These are phyloP conservation scores for Hartigia nigra DNA, from an alignment of 2,888 invertebrate species.

Conservation along the genomic window DNA sequence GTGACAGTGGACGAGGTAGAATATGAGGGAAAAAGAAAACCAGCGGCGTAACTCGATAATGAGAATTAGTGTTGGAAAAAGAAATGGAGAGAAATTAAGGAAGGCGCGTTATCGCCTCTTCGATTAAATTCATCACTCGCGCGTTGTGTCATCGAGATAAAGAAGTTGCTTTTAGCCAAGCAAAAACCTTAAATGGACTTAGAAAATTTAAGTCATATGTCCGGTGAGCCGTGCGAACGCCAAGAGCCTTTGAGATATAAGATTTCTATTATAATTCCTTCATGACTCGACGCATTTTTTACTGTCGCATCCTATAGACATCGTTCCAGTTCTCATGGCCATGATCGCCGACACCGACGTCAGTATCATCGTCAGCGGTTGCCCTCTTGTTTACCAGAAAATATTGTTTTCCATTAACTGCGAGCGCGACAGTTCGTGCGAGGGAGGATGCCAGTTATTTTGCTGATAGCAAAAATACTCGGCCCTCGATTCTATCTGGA, in stretches of 20 bases:
- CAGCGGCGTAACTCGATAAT: not conserved
- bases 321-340: not conserved
- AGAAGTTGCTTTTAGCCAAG: not conserved
- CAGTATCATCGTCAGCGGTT: not conserved
- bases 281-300: constrained; percentile 3
- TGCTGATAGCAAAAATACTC: constrained; percentile 1
- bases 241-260: not conserved
- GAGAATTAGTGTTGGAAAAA: not conserved
- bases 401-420: not conserved
- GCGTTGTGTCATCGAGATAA: constrained; percentile 1
- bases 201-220: not conserved
- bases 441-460: not conserved
- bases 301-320: not conserved
- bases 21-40: not conserved
- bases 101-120: not conserved
- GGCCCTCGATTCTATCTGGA: not conserved
- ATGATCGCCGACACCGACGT: not conserved
- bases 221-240: not conserved
- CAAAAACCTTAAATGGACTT: not conserved
- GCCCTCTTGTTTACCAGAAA: constrained; percentile 2
- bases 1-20: not conserved
- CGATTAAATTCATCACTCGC: not conserved
- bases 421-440: not conserved
- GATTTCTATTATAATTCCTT: constrained; percentile 7
- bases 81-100: not conserved